Base-by-base conservation (phyloP, 2,888 invertebrate genomes). In the Drosophila antonietae region DNA sequence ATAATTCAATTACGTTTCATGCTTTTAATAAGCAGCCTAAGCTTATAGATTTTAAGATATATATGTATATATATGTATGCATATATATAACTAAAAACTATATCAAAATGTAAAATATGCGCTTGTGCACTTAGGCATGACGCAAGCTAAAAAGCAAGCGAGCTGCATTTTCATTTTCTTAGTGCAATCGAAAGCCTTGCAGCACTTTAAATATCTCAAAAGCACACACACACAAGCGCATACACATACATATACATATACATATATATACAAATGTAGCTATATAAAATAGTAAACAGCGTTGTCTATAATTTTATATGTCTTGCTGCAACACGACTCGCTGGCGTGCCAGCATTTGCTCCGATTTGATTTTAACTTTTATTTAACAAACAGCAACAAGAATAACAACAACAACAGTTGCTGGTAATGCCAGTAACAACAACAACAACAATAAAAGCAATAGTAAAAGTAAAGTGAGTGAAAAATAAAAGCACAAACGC, bases 281-380 rank as follows among this genome's bases (percentile, higher is more conserved):
- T 78, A 74, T 76, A 80, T 71, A 73, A 59, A 71, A 75, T 74
- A 59, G 74, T 71, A 73, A 76, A 72, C 77, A 61, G 71, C 73
- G 76, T 74, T 84, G 88, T 85, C 83, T 84, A 88, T 88, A 84
- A 84, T 85, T 84, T 82, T 82, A 85, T 84, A 84, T 85, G 88
- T 84, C 84, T 84, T 74, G 78, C 84, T 83, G 85, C 80, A 78
- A 68, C 88, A 78, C 83, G 88, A 80, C 49, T 68, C 58, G 62
- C 70, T 63, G 68, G 71, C 77, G 71, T 75, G 77, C 67, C 67
- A 67, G 67, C 67, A 39, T 87, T 89, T 81, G 85, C 88, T 85
- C 73, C 78, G 86, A 81, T 88, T 88, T 89, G 82, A 81, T 88
- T 88, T 89, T 83, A 78, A 77, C 78, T 85, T 89, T 84, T 86